Evolutionary conservation across 2,888 invertebrate genomes (phyloP).

Genomic region (Morinoia aosen): DNA sequence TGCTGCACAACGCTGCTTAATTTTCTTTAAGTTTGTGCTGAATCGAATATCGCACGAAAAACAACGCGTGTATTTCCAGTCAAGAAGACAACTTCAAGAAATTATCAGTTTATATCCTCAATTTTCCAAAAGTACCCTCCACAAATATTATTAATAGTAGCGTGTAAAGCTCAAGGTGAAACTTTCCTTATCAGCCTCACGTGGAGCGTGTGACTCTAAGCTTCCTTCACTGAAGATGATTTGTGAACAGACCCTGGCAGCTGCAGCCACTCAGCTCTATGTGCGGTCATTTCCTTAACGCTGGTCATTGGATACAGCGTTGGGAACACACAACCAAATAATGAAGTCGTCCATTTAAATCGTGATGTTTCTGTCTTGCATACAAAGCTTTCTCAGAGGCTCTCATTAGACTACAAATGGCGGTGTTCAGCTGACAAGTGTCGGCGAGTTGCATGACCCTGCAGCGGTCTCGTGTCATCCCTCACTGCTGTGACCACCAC

Average conservation of each 20-base stretch:
- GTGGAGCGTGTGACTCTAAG: not conserved
- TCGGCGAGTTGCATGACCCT: not conserved
- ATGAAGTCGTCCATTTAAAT: not conserved
- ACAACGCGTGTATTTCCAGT: too few species aligned
- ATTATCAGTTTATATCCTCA: not conserved
- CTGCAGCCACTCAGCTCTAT: not conserved
- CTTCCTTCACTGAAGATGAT: not conserved
- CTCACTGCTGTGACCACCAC: not conserved
- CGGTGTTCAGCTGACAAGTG: not conserved
- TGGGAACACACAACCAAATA: not conserved
- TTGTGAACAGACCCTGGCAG: not conserved
- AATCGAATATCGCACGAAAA: too few species aligned
- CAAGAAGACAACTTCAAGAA: too few species aligned
- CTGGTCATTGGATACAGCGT: not conserved
- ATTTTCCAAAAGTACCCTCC: not conserved
- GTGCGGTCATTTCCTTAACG: not conserved
- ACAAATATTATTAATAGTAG: not conserved
- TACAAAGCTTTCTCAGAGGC: not conserved
- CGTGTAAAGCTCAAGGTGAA: not conserved
- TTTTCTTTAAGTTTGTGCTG: too few species aligned
- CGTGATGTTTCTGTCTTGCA: not conserved
- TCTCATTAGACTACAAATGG: slow-evolving; percentile 4
- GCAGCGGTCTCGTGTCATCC: not conserved
- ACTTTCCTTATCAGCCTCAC: not conserved
- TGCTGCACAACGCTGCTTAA: too few species aligned